Evolutionary conservation across 2,113 vertebrate species (phyloP).

Genomic region (Choloepus hoffmanni): DNA sequence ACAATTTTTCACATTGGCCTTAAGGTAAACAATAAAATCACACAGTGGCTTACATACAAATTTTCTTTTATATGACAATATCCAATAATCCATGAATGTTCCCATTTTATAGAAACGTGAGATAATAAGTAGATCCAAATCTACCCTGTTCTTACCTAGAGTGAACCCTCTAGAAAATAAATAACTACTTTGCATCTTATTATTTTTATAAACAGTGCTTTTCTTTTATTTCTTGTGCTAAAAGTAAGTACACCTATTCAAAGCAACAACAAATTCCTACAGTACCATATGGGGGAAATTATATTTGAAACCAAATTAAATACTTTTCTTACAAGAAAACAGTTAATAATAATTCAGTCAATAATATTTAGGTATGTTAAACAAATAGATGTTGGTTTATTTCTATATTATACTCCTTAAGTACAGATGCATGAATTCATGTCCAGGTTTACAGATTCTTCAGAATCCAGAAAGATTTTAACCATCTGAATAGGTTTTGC

Average conservation of each 20-base stretch:
- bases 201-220: not conserved
- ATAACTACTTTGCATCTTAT: not conserved
- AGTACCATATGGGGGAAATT: not conserved
- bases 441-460: constrained; percentile 19
- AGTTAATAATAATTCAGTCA: constrained; percentile 37
- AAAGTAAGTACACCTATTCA: not conserved
- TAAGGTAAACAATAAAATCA: constrained; percentile 11
- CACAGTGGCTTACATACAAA: not conserved
- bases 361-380: not conserved
- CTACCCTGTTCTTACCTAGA: not conserved
- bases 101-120: not conserved
- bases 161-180: not conserved
- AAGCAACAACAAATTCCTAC: not conserved
- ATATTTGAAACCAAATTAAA: constrained; percentile 35
- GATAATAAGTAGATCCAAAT: not conserved
- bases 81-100: not conserved
- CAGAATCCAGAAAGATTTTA: not conserved
- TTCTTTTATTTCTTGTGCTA: not conserved
- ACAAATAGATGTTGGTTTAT: not conserved
- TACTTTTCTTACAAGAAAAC: not conserved
- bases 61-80: not conserved
- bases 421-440: not conserved
- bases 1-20: not conserved
- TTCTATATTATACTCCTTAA: not conserved
- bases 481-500: not conserved